Conservation (phyloP, 2,888 invertebrate species). For the Lasioglossum malachurum region DNA sequence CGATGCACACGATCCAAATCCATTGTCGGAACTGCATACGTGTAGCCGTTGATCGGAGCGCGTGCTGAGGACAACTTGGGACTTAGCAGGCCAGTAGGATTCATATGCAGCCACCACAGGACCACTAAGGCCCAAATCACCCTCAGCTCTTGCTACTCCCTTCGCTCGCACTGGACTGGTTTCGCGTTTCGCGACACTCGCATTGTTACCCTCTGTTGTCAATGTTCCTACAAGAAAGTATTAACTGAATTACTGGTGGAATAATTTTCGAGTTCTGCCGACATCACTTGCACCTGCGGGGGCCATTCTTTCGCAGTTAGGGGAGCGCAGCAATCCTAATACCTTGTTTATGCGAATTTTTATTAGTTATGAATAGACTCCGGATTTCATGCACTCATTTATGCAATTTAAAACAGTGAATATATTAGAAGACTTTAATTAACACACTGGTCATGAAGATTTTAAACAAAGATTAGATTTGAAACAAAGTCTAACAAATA, state of each 20-base stretch:
- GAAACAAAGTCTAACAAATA: too few relatives aligned
- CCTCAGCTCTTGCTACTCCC: constrained; percentile 43
- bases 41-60: constrained; percentile 37
- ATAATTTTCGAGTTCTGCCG: constrained; percentile 19
- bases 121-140: constrained; percentile 91
- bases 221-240: constrained; percentile 34
- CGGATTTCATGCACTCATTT: too few relatives aligned
- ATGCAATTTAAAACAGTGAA: too few relatives aligned
- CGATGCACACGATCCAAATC: constrained; percentile 18
- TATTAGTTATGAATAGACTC: too few relatives aligned
- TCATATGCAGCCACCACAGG: constrained; percentile 87
- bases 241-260: constrained; percentile 48
- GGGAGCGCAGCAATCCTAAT: too few relatives aligned
- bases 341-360: too few relatives aligned
- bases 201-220: constrained; percentile 40
- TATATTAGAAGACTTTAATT: too few relatives aligned
- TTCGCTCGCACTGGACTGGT: constrained; percentile 47
- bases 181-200: constrained; percentile 2
- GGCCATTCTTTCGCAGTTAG: neutral
- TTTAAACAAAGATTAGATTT: too few relatives aligned
- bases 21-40: constrained; percentile 24
- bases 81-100: constrained; percentile 95
- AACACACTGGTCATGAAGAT: too few relatives aligned
- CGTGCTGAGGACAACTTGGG: constrained; percentile 88
- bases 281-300: neutral